Conservation (phyloP, 2,797 vertebrate species). For the Hydrolagus colliei region DNA sequence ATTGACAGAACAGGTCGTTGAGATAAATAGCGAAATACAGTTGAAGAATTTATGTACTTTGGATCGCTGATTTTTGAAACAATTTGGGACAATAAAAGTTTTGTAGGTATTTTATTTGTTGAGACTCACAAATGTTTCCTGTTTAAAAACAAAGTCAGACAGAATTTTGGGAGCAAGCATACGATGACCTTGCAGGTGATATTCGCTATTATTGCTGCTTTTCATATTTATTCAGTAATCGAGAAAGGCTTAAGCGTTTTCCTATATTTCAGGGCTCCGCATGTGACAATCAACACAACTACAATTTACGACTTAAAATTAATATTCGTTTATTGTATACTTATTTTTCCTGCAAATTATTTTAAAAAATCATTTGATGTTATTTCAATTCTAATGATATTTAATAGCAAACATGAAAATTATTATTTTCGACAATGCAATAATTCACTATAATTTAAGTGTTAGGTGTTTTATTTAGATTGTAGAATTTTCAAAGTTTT, state of each 20-base stretch:
- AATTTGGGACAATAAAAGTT: not conserved
- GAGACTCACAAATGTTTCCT: not conserved
- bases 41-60: constrained; percentile 10
- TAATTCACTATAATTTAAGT: not conserved
- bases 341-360: not conserved
- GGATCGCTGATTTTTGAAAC: not conserved
- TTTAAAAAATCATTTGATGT: not conserved
- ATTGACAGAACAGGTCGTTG: not conserved
- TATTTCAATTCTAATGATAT: not conserved
- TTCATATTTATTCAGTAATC: constrained; percentile 2
- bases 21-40: not conserved
- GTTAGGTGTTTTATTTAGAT: not conserved
- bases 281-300: not conserved
- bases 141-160: not conserved
- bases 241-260: not conserved
- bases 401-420: not conserved
- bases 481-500: not conserved
- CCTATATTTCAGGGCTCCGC: not conserved
- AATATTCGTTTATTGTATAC: not conserved
- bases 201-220: not conserved
- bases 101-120: not conserved
- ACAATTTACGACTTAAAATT: not conserved
- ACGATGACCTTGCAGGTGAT: not conserved
- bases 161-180: not conserved
- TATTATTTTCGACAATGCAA: not conserved